These are phyloP conservation scores for Gastracanthus pulcherrimus DNA, from an alignment of 2,888 invertebrate species.

Conservation along the genomic window DNA sequence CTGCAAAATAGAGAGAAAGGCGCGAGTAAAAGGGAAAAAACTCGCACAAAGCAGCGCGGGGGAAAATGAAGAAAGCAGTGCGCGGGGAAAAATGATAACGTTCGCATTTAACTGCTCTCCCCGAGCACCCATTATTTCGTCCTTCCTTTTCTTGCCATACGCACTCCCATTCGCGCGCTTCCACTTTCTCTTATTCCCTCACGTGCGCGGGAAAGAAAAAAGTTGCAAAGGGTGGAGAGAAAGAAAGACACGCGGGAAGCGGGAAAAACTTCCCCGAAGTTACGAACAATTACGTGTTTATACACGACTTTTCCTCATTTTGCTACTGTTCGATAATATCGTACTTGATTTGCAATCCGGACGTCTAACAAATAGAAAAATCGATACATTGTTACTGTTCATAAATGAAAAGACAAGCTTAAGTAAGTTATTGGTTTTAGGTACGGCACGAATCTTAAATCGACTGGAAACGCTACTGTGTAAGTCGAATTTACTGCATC, in stretches of 20 bases:
- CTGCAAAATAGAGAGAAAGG: not conserved
- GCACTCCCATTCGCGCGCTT: not conserved
- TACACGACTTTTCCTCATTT: not conserved
- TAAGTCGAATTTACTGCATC: not conserved
- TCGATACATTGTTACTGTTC: not conserved
- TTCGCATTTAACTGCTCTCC: conserved; percentile 30
- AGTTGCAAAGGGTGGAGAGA: not conserved
- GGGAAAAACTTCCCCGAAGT: not conserved
- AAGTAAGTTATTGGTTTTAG: not conserved
- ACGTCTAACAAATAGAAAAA: not conserved
- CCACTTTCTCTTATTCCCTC: not conserved
- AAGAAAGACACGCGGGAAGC: not conserved
- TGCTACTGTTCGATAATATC: not conserved
- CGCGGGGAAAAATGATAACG: conserved; percentile 33
- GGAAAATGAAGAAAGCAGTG: conserved; percentile 26
- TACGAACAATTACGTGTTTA: not conserved
- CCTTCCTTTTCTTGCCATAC: not conserved
- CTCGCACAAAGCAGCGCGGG: not conserved
- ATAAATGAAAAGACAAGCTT: not conserved
- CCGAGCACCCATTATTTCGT: conserved; percentile 30
- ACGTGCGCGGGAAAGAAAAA: not conserved
- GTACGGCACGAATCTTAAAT: not conserved
- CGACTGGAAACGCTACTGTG: not conserved
- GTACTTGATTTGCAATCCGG: not conserved
- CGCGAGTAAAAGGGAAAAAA: conserved; percentile 8